Percentiles rank a stretch among this genome's conserved stretches.
phyloP scores from a whole-genome alignment of 2,113 vertebrate species.

The Blennius ocellaris region DNA sequence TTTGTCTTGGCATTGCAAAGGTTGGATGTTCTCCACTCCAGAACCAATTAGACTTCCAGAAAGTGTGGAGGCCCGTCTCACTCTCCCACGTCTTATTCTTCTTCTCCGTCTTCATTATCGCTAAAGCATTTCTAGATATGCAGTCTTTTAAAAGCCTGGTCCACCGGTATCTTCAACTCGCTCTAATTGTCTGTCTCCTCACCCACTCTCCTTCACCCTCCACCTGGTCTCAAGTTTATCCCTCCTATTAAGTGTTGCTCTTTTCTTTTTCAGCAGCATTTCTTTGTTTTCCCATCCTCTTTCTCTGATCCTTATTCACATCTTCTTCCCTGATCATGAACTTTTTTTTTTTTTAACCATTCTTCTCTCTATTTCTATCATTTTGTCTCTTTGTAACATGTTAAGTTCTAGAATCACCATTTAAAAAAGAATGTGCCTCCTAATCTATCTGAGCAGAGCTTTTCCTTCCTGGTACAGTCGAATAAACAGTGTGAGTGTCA shows the following conservation, averaged over 20 bases:
- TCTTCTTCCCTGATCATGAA: constrained; percentile 14
- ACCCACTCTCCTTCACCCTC: constrained; percentile 23
- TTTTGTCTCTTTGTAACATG: not conserved
- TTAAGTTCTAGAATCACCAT: too few species aligned
- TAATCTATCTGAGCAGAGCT: too few species aligned
- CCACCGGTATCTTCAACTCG: constrained; percentile 21
- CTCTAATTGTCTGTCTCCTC: constrained; percentile 8
- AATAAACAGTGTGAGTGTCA: too few species aligned
- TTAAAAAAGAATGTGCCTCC: too few species aligned
- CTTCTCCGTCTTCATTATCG: constrained; percentile 32
- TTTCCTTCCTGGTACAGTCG: too few species aligned
- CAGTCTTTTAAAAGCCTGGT: constrained; percentile 24
- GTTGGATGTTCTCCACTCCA: not conserved
- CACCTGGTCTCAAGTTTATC: constrained; percentile 15
- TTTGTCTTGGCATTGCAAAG: not conserved
- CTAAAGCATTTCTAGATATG: constrained; percentile 27
- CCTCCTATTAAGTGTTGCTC: not conserved
- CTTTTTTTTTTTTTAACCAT: not conserved
- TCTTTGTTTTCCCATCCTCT: not conserved
- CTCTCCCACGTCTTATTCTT: constrained; percentile 20
- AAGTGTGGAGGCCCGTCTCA: constrained; percentile 14
- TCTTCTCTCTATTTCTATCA: not conserved
- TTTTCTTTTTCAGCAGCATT: constrained; percentile 4
- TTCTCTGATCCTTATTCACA: constrained; percentile 13
- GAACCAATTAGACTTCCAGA: constrained; percentile 50